These are phyloP conservation scores for Volucella inanis DNA, from an alignment of 2,888 invertebrate species.

Conservation along the genomic window DNA sequence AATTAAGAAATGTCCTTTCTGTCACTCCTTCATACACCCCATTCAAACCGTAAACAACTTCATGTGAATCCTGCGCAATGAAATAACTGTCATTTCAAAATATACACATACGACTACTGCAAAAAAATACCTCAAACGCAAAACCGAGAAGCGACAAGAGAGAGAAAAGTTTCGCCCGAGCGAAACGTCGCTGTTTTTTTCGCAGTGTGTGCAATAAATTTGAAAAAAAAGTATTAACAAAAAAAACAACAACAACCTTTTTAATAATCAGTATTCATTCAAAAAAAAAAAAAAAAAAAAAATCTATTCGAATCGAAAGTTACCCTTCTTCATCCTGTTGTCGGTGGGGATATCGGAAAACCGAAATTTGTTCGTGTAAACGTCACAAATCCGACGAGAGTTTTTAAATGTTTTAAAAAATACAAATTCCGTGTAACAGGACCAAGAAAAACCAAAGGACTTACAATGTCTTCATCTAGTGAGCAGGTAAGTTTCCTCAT, in stretches of 20 bases:
- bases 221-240: slow-evolving; percentile 23
- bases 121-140: slow-evolving; percentile 61
- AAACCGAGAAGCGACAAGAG: slow-evolving; percentile 66
- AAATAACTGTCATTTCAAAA: slow-evolving; percentile 64
- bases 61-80: slow-evolving; percentile 66
- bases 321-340: slow-evolving; percentile 7
- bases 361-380: slow-evolving; percentile 35
- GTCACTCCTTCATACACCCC: slow-evolving; percentile 25
- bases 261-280: slow-evolving; percentile 26
- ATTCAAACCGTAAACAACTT: slow-evolving; percentile 51
- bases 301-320: slow-evolving; percentile 12
- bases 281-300: slow-evolving; percentile 16
- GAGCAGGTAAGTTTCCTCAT: slow-evolving; percentile 66
- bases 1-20: slow-evolving; percentile 37
- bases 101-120: slow-evolving; percentile 66
- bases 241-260: slow-evolving; percentile 11
- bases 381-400: slow-evolving; percentile 40
- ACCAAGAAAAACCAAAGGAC: slow-evolving; percentile 53
- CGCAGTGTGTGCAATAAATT: slow-evolving; percentile 70
- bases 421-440: slow-evolving; percentile 30
- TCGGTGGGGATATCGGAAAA: background rate
- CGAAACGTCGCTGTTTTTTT: slow-evolving; percentile 74
- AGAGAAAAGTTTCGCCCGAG: slow-evolving; percentile 75
- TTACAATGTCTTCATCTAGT: slow-evolving; percentile 72
- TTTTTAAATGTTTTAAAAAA: slow-evolving; percentile 63